Percentiles rank a stretch among this genome's conserved stretches.
These are phyloP conservation scores for Aldabrachelys gigantea DNA, from an alignment of 2,113 vertebrate genomes.

Conservation along the genomic window DNA sequence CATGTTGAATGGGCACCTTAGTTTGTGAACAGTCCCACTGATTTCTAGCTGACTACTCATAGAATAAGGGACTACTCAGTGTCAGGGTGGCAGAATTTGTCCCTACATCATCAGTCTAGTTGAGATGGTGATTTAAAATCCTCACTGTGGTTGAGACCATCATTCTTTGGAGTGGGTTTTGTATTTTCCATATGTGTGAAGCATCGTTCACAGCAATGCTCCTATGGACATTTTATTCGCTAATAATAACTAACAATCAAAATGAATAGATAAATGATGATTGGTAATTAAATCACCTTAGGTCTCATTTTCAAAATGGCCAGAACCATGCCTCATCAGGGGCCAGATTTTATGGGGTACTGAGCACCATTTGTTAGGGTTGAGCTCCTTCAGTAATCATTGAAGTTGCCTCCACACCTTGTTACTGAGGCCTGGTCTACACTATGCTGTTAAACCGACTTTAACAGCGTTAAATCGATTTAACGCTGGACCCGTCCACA, in stretches of 20 bases:
- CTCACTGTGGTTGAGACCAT: neutral
- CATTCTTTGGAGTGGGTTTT: neutral
- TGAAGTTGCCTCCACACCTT: neutral
- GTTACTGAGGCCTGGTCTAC: neutral
- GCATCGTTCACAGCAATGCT: neutral
- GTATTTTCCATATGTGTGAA: neutral
- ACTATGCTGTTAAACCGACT: too few species aligned
- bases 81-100: neutral
- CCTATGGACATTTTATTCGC: neutral
- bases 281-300: neutral
- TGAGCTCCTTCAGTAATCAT: neutral
- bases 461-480: too few species aligned
- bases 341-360: neutral
- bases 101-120: neutral
- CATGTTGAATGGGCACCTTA: neutral
- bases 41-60: fast-evolving
- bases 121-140: neutral
- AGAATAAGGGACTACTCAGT: neutral
- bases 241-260: neutral
- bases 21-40: neutral
- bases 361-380: neutral
- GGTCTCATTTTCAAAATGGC: neutral
- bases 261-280: neutral
- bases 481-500: too few species aligned
- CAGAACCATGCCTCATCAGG: neutral